Base-by-base conservation (phyloP, 1,140 invertebrate genomes). In the Papilio xuthus region DNA sequence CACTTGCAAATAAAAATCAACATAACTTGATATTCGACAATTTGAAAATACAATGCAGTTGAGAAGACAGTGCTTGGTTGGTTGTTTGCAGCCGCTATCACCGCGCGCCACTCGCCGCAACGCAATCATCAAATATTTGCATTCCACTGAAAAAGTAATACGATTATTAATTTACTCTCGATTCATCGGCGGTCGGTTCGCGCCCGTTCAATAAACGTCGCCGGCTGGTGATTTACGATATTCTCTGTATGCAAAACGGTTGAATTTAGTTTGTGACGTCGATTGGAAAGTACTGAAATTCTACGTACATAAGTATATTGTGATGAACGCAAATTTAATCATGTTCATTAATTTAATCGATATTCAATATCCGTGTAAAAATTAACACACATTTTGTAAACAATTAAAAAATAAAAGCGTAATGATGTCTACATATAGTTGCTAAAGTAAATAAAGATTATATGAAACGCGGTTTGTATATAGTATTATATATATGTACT, bases 111-210 rank as follows among this genome's bases (percentile, higher is more conserved):
- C 84, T 84, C 88, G 88, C 90, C 88, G 78, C 91, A 90, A 84
- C 83, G 87, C 88, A 92, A 92, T 90, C 89, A 86, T 88, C 88
- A 91, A 93, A 93, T 92, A 92, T 93, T 92, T 93, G 89, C 90
- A 92, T 90, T 85, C 89, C 86, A 83, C 82, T 89, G 89, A 92
- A 93, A 92, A 92, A 93, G 89, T 93, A 92, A 93, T 93, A 88
- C 88, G 88, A 92, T 93, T 93, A 92, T 92, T 93, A 92, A 93
- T 93, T 92, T 93, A 87, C 89, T 86, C 85, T 79, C 90, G 85
- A 91, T 93, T 92, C 92, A 92, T 87, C 84, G 85, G 74, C 77
- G 81, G 70, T 76, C 82, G 79, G 84, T 87, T 86, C 89, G 84
- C 88, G 89, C 86, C 84, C 82, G 80, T 86, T 84, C 85, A 86